Base-by-base conservation (phyloP, 2,113 vertebrate genomes). In the Ctenodactylus gundi region DNA sequence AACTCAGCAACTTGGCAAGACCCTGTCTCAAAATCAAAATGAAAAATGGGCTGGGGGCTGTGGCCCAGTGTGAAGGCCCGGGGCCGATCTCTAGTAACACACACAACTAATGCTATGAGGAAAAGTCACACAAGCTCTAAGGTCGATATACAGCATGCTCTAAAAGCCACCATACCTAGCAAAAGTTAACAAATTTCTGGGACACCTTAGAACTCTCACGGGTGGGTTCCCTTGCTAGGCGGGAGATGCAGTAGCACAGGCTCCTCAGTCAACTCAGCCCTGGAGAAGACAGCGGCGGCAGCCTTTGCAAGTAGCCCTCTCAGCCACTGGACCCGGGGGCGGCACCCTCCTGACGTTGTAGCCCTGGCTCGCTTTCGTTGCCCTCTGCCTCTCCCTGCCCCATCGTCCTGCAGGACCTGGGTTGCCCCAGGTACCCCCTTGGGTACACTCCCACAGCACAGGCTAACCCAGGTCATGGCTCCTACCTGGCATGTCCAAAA, bases 331-430 rank as follows among this genome's bases (percentile, higher is more conserved):
- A 18, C 41, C n/a, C 39, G 4, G 13, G 41, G 72, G 44, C 23
- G n/a, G 46, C 41, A 7, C 5, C 2, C 51, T 36, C 65, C 6
- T 0, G 1, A n/a, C n/a, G n/a, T n/a, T n/a, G n/a, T n/a, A n/a
- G n/a, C 62, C 17, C 75, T 21, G 39, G 31, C 11, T 15, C 85
- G 41, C 20, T 72, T 21, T 49, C 49, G 7, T 12, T 10, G 0
- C 4, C 20, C 27, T 62, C 70, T 7, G 41, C 14, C 70, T 34
- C 34, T 46, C 34, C 7, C 17, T 2, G 21, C 76, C 65, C 7
- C n/a, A 21, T 14, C 18, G 2, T 7, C 55, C 64, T 62, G 41
- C 51, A 39, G 53, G 64, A 17, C 46, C 58, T 7, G 29, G 78
- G 62, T 57, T 51, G 27, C 49, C 41, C 60, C 55, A 21, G 34